Evolutionary conservation across 64 coral and sea anemone genomes (phyloP).

Genomic region (Anthopleura sola): DNA sequence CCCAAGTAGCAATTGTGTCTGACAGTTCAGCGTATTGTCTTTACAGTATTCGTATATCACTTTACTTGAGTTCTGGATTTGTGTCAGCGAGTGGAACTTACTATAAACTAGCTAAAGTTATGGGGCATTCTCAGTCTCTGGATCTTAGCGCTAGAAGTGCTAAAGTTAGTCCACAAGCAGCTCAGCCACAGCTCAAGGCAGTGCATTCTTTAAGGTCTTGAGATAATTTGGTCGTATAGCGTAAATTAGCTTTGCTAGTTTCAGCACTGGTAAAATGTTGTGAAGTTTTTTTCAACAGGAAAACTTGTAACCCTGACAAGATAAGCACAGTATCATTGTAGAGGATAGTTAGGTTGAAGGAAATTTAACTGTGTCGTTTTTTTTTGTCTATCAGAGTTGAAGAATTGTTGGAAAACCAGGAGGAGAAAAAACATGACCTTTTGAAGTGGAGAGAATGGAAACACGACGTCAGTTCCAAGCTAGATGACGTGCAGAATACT

Average conservation of each 20-base stretch:
- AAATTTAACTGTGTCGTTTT: not conserved
- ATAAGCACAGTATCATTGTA: not conserved
- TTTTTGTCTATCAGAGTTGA: not conserved
- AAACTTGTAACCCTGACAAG: not conserved
- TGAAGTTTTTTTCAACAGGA: not conserved
- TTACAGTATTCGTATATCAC: not conserved
- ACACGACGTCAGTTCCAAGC: not conserved
- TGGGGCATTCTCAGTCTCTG: constrained; percentile 9
- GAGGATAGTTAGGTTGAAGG: not conserved
- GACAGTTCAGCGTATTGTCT: not conserved
- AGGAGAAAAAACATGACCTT: not conserved
- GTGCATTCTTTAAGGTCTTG: not conserved
- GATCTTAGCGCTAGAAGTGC: not conserved
- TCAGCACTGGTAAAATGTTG: not conserved
- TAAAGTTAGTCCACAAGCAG: not conserved
- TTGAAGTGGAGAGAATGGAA: constrained; percentile 8
- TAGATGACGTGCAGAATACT: not conserved
- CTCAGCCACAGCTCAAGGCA: not conserved
- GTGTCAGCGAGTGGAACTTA: not conserved
- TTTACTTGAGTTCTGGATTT: not conserved
- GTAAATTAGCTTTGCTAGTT: not conserved
- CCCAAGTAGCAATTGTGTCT: not conserved
- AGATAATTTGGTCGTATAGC: not conserved
- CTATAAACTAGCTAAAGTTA: not conserved
- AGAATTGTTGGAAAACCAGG: not conserved